Conservation (phyloP, 1,140 invertebrate genomes). For the Apis mellifera region Amel_HAv3.1 CM009937.2:7406001-7406500, state of each 20-base stretch:
- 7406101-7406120: slow-evolving; percentile 30
- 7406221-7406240: not conserved
- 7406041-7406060: not conserved
- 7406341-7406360: not conserved
- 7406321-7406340: not conserved
- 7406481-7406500: too few species aligned
- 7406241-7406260: not conserved
- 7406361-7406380: not conserved
- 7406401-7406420: not conserved
- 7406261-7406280: not conserved
- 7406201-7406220: not conserved
- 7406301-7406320: not conserved
- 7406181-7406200: not conserved
- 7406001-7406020: not conserved
- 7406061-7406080: not conserved
- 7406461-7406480: too few species aligned
- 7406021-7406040: slow-evolving; percentile 11
- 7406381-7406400: not conserved
- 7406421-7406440: too few species aligned
- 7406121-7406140: not conserved
- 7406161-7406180: not conserved
- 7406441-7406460: too few species aligned
- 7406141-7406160: slow-evolving; percentile 19
- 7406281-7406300: not conserved
- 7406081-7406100: slow-evolving; percentile 48